phyloP scores from a whole-genome alignment of 2,888 invertebrate species.

The Mechanitis mazaeus region DNA sequence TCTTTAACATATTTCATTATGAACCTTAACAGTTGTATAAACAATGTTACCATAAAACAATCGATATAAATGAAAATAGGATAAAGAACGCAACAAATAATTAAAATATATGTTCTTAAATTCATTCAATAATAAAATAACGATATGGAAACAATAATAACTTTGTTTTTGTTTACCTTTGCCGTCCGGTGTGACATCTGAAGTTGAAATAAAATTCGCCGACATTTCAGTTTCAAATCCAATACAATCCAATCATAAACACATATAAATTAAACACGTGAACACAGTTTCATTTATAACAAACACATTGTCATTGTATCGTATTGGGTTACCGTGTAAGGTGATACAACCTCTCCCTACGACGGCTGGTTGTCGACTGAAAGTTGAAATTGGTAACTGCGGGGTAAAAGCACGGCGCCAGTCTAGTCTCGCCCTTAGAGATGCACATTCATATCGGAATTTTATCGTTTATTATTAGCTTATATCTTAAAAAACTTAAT shows the following conservation, averaged over 20 bases:
- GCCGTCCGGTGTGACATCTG: slow-evolving; percentile 51
- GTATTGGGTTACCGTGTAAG: slow-evolving; percentile 37
- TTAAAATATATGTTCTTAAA: not conserved
- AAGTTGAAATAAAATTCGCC: slow-evolving; percentile 46
- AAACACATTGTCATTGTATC: slow-evolving; percentile 43
- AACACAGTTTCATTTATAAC: slow-evolving; percentile 47
- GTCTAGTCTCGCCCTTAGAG: slow-evolving; percentile 72
- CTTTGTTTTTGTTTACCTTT: slow-evolving; percentile 49
- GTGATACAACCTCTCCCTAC: slow-evolving; percentile 42
- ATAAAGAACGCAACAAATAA: not conserved
- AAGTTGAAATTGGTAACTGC: slow-evolving; percentile 35
- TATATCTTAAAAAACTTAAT: slow-evolving; percentile 8
- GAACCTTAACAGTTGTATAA: too few relatives aligned
- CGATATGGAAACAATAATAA: not conserved
- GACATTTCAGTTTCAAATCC: slow-evolving; percentile 54
- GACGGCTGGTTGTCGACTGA: slow-evolving; percentile 56
- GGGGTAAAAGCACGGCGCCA: slow-evolving; percentile 75
- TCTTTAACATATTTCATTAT: too few relatives aligned
- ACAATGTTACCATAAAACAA: too few relatives aligned
- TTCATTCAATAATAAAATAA: not conserved
- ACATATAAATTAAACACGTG: slow-evolving; percentile 39
- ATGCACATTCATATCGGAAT: slow-evolving; percentile 52
- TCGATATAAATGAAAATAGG: not conserved
- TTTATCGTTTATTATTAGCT: slow-evolving; percentile 44
- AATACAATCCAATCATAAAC: slow-evolving; percentile 36